Base-by-base conservation (phyloP, 2,888 invertebrate species). In the Sphaerophoria taeniata region DNA sequence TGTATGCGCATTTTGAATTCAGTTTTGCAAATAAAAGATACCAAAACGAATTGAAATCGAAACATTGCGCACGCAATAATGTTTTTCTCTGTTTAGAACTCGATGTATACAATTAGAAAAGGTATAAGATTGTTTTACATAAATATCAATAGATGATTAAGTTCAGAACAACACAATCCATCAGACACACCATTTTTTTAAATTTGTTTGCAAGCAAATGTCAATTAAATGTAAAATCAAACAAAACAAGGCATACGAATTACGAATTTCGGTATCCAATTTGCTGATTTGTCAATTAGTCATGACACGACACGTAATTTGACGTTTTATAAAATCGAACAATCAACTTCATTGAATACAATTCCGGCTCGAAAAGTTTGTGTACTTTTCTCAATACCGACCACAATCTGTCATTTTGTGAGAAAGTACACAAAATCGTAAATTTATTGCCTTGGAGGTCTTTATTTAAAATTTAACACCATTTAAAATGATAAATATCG, bases 391-490 rank as follows among this genome's bases (percentile, higher is more conserved):
- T 63, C 72, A 82, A 69, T 47, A 51, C 72, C 72, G 72, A 77
- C 55, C 75, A 55, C 69, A 76, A 56, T 36, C 34, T 43, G n/a
- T 55, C 75, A 80, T 79, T 84, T 74, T 77, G n/a, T 73, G 69
- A 47, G 45, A 72, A 65, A 33, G 71, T 51, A 72, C 58, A 76
- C 56, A 76, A 61, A n/a, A n/a, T 61, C 61, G 69, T 70, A 24
- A 80, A 85, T 85, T 81, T 85, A 81, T 85, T 76, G 81, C 85
- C 81, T 76, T 73, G 69, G 72, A 81, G 80, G 70, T 85, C 85
- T 85, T 85, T 85, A 85, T 85, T 85, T 77, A 73, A 77, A 81
- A 81, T 63, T 85, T 85, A 85, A 85, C 85, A 85, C 85, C 81
- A 81, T 85, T 85, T 85, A 69, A 81, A 77, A 81, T 80, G 85